These are phyloP conservation scores for Cliona cf. orientalis DNA, from an alignment of 37 sponge, comb jelly and placozoan genomes.

Conservation along the genomic window DNA sequence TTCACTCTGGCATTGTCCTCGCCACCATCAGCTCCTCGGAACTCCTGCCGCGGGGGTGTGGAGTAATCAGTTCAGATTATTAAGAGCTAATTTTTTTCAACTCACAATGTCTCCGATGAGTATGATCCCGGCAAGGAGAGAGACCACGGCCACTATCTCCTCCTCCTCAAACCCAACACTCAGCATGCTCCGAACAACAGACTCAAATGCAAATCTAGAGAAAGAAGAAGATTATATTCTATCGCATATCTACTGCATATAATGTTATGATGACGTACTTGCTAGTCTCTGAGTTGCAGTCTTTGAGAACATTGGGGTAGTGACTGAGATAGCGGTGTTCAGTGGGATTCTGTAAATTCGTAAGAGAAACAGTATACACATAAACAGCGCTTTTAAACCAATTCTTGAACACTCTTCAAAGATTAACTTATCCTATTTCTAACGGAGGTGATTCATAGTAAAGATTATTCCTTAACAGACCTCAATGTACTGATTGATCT, in stretches of 20 bases:
- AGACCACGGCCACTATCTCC: slow-evolving; percentile 37
- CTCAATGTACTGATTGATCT: no score
- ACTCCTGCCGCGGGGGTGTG: slow-evolving; percentile 31
- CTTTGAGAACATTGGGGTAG: slow-evolving; percentile 23
- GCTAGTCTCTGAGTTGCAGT: slow-evolving; percentile 55
- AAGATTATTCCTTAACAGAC: no score
- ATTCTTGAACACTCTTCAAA: no score
- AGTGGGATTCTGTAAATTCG: slow-evolving; percentile 28
- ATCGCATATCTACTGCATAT: not conserved
- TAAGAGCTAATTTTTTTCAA: not conserved
- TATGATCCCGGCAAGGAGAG: slow-evolving; percentile 57
- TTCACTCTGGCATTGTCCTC: slow-evolving; percentile 50
- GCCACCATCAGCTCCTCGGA: slow-evolving; percentile 32
- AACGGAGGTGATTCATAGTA: no score
- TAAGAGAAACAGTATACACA: not conserved
- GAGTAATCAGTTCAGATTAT: not conserved
- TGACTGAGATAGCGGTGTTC: slow-evolving; percentile 51
- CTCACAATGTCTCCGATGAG: slow-evolving; percentile 81
- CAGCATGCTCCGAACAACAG: slow-evolving; percentile 46
- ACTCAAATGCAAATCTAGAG: slow-evolving; percentile 29
- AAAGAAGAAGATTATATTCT: not conserved
- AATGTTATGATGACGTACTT: slow-evolving; percentile 28
- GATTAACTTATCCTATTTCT: no score
- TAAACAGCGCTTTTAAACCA: not conserved
- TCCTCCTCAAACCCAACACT: slow-evolving; percentile 50